phyloP scores from a whole-genome alignment of 2,888 invertebrate genomes.

The Amorpha juglandis region DNA sequence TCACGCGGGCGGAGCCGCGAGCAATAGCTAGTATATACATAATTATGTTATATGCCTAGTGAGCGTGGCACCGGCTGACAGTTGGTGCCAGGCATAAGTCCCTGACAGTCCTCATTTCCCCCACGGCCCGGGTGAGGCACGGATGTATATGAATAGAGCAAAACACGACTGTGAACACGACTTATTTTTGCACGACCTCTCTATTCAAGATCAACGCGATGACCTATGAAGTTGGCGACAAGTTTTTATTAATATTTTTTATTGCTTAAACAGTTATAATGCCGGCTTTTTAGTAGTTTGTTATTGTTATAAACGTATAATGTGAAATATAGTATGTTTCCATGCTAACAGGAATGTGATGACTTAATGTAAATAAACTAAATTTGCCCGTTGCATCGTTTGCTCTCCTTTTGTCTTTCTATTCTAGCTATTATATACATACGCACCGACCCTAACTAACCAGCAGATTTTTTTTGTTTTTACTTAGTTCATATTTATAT shows the following conservation, averaged over 20 bases:
- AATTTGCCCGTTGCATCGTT: neutral
- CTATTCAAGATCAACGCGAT: slow-evolving; percentile 14
- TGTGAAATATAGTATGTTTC: neutral
- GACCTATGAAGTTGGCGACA: slow-evolving; percentile 25
- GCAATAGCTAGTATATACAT: too few species aligned
- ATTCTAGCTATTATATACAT: too few species aligned
- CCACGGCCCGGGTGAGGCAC: neutral
- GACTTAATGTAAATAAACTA: neutral
- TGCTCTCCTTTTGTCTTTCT: neutral
- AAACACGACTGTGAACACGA: slow-evolving; percentile 16
- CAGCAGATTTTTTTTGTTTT: too few species aligned
- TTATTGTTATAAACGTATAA: slow-evolving; percentile 13
- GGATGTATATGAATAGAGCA: slow-evolving; percentile 17
- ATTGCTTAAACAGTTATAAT: slow-evolving; percentile 27
- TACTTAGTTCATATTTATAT: too few species aligned
- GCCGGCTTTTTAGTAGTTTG: slow-evolving; percentile 7
- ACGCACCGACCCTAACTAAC: too few species aligned
- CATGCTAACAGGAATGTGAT: neutral
- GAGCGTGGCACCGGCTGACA: too few species aligned
- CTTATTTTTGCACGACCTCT: slow-evolving; percentile 13
- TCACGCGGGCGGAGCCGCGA: too few species aligned
- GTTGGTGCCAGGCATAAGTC: too few species aligned
- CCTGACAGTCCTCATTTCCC: neutral
- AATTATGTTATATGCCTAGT: too few species aligned
- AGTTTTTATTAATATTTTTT: slow-evolving; percentile 30